Evolutionary conservation across 2,797 vertebrate species (phyloP).

Genomic region (Chloroceryle amazona): DNA sequence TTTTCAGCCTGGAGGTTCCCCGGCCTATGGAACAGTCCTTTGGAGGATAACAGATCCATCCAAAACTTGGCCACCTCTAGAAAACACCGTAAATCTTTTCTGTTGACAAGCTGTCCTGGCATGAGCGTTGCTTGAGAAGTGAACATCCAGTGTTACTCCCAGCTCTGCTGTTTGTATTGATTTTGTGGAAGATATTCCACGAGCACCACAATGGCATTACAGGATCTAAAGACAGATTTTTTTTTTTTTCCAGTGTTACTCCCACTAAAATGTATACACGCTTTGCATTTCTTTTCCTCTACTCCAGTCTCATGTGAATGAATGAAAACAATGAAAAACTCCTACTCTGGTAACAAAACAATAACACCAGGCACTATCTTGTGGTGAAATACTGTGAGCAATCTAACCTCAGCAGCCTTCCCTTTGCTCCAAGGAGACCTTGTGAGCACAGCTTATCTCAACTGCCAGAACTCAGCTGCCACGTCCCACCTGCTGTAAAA

Average conservation of each 20-base stretch:
- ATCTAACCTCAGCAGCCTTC: constrained; percentile 16
- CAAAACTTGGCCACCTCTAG: neutral
- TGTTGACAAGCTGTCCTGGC: neutral
- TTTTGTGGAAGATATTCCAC: neutral
- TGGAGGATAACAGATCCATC: neutral
- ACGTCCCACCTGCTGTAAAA: neutral
- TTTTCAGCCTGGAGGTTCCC: neutral
- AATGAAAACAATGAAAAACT: constrained; percentile 26
- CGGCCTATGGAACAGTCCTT: neutral
- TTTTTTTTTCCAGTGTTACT: neutral
- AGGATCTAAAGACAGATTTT: neutral
- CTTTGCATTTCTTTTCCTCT: neutral
- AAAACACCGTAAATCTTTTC: neutral
- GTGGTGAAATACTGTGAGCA: neutral
- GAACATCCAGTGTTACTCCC: neutral
- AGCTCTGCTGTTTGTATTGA: neutral
- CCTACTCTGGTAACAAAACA: constrained; percentile 21
- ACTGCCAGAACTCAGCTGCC: constrained; percentile 18
- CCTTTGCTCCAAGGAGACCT: neutral
- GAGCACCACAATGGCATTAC: neutral
- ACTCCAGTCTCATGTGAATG: neutral
- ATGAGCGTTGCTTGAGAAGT: neutral
- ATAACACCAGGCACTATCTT: neutral
- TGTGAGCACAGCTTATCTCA: constrained; percentile 13
- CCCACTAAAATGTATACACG: neutral